These are phyloP conservation scores for Halocaridina rubra DNA, from an alignment of 2,888 invertebrate genomes.

Conservation along the genomic window DNA sequence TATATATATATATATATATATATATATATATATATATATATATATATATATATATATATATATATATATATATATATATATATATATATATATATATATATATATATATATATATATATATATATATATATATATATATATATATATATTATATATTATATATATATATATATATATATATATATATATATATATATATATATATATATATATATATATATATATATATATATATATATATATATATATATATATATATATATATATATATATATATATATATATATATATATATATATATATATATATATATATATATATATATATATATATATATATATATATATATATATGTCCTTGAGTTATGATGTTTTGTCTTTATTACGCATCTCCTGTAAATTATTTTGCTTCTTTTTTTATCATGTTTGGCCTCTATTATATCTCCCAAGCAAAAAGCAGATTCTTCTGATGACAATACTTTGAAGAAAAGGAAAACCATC, in stretches of 20 bases:
- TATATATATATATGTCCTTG: not conserved
- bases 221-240: not conserved
- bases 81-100: not conserved
- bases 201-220: not conserved
- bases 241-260: not conserved
- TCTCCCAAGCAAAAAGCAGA: not conserved
- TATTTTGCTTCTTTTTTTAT: no score
- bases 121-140: conserved; percentile 23
- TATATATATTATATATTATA: not conserved
- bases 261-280: not conserved
- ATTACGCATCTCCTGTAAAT: no score
- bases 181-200: conserved; percentile 19
- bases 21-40: conserved; percentile 15
- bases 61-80: conserved; percentile 34
- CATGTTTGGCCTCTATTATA: no score
- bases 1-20: not conserved
- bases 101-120: not conserved
- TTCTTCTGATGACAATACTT: no score
- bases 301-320: not conserved
- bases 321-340: not conserved
- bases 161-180: conserved; percentile 1
- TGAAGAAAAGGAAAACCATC: no score
- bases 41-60: conserved; percentile 42
- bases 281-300: not conserved
- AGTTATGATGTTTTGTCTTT: no score